Evolutionary conservation across 1,140 invertebrate genomes (phyloP), one percentile per base, ranked within the genome.

Genomic region (Microplitis demolitor): DNA sequence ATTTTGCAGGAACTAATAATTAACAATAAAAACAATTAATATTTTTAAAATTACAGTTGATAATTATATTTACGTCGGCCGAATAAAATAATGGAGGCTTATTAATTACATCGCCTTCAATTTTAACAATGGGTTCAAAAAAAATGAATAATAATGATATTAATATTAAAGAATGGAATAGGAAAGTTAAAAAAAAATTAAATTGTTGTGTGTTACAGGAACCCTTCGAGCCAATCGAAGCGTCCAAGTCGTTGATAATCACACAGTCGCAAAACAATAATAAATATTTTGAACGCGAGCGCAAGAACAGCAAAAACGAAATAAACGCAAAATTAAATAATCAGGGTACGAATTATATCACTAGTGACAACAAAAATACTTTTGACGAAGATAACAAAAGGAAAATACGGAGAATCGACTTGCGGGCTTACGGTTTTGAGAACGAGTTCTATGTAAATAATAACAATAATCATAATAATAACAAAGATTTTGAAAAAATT

Each of bases 381-480:
- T 71, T 75, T 69, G 58, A 72, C 0, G 72, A 79, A 5, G 78
- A 82, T 0, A 77, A 75, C 35, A 50, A 76, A 3, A 76, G 76
- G 33, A 79, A 77, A 1, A 82, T 86, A 11, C 74, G 77, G 11
- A 73, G 78, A 14, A 82, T 86, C 33, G 80, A 86, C 39, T 60
- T 86, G 31, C 82, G 83, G 50, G 79, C 83, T 16, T 86, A 85
- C 37, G 83, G 83, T 0, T 86, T 86, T 45, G 78, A 79, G 34
- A 82, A 83, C 60, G 78, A 83, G 56, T 78, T 83, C 45, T 11
- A 45, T 11, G 39, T 45, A 11, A 45, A 45, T 11, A 45, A 45
- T 6, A 11, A 45, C 11, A 73, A 71, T 16, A 75, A 69, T 6
- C 6, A 45, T 8, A 73, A 71, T 16, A 75, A 69, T 6, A 73